Evolutionary conservation across 2,888 invertebrate species (phyloP).

Genomic region (Drosophila borborema): DNA sequence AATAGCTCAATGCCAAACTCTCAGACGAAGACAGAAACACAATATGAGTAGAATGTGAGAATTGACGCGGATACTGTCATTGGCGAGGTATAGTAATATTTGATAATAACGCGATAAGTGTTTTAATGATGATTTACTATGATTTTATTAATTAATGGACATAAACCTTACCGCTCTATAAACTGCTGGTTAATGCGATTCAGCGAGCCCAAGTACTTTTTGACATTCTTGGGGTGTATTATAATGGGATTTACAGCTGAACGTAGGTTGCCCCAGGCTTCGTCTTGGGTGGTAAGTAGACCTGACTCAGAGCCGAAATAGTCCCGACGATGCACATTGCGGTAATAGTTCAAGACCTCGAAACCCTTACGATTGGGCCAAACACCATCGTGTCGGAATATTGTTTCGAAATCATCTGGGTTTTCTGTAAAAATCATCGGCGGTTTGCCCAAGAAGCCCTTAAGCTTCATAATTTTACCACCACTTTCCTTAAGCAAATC

Average conservation of each 20-base stretch:
- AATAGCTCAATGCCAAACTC: no score
- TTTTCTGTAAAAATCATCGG: constrained; percentile 85
- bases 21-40: no score
- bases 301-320: constrained; percentile 53
- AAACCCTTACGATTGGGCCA: constrained; percentile 85
- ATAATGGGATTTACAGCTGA: constrained; percentile 88
- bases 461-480: constrained; percentile 79
- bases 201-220: constrained; percentile 85
- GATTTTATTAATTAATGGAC: background rate
- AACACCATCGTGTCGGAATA: constrained; percentile 85
- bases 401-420: constrained; percentile 86
- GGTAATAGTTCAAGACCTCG: constrained; percentile 83
- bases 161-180: constrained; percentile 43
- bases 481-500: constrained; percentile 68
- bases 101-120: no score
- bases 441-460: constrained; percentile 76
- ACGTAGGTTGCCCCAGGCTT: constrained; percentile 88
- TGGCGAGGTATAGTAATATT: no score
- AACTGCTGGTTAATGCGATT: constrained; percentile 85
- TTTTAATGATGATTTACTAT: background rate
- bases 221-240: constrained; percentile 87
- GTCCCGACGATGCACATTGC: constrained; percentile 61
- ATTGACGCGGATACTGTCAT: no score
- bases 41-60: no score
- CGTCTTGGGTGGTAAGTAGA: constrained; percentile 53